Base-by-base conservation (phyloP, 1,140 invertebrate species). In the Conus betulinus region DNA sequence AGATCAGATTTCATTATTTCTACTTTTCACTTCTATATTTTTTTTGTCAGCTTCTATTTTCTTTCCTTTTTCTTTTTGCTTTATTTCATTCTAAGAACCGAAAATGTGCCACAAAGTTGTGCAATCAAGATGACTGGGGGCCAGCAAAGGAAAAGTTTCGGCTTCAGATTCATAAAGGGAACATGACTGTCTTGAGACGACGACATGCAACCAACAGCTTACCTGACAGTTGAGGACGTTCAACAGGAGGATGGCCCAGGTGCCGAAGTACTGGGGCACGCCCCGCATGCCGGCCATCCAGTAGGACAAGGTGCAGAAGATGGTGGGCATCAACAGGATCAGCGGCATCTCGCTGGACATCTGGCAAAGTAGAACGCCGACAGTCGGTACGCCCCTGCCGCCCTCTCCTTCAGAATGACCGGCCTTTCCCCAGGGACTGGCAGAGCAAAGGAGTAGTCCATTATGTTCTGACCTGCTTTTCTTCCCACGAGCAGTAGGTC, bases 351-450 rank as follows among this genome's bases (percentile, higher is more conserved):
- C 98, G 83, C 97, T 97, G 78, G 97, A 96, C 97, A 98, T 98
- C 96, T 98, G 82, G 98, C 97, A 91, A 98, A 93, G 95, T 98
- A 98, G 94, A 98, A 98, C 10, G 98, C 97, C 52, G 97, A 98
- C 60, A 98, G 95, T 83, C 98, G 96, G 94, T 98, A 98, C 63
- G 97, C 97, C 55, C 97, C 98, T 25, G 97, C 97, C 89, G 97
- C 95, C 87, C 97, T 95, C 95, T 98, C 98, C 94, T 98, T 98
- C 93, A 97, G 97, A n/a, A 98, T 97, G 3, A 98, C 97, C 95
- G 97, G 97, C 92, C 97, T 96, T 95, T 98, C 97, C 67, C 97
- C 96, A 84, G 97, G 97, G 96, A 98, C 97, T 98, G 93, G 53
- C 96, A 92, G 57, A 15, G 4, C 8, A 39, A 39, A 39, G 39